Base-by-base conservation (phyloP, 2,113 vertebrate genomes). In the Nymphicus hollandicus region DNA sequence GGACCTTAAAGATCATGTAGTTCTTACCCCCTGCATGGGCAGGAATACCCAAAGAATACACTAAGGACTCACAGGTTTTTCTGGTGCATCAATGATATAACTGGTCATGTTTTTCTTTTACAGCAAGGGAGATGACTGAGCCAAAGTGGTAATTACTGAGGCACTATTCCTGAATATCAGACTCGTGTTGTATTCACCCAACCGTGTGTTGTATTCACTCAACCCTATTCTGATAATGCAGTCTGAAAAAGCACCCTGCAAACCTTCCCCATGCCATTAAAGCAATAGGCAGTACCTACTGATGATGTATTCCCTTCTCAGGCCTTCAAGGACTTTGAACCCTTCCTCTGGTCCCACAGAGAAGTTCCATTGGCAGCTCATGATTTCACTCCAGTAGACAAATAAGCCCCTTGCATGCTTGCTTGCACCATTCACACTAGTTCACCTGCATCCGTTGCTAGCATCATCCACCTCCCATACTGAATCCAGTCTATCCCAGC, bases 131-230 rank as follows among this genome's bases (percentile, higher is more conserved):
- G 13, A 31, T n/a, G 66, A 41, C 3, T 24, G 22, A 41, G 33
- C 13, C 31, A 5, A 43, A 64, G 37, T 31, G 58, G 33, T 37
- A 56, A 61, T 43, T 22, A 9, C 13, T 37, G n/a, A 33, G 35
- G 14, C 14, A 17, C 13, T 35, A 4, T 56, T 64, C 46, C 28
- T 43, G 43, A 69, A 31, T 50, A 44, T 1, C 17, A 79, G 10
- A 8, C 0, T 1, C 12, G 4, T n/a, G 27, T 4, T 70, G 18
- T 41, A 50, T 39, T 65, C 28, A 46, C 8, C 47, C 29, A 33
- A 41, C 6, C 31, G 10, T 46, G 10, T 35, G 24, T 6, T 47
- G 18, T 33, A 69, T 41, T 56, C 13, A 47, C 10, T 56, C 23
- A 31, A 46, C 7, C 23, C 12, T 37, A 11, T 4, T 11, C 22